Base-by-base conservation (phyloP, 2,113 vertebrate species). In the Poicephalus gulielmi region DNA sequence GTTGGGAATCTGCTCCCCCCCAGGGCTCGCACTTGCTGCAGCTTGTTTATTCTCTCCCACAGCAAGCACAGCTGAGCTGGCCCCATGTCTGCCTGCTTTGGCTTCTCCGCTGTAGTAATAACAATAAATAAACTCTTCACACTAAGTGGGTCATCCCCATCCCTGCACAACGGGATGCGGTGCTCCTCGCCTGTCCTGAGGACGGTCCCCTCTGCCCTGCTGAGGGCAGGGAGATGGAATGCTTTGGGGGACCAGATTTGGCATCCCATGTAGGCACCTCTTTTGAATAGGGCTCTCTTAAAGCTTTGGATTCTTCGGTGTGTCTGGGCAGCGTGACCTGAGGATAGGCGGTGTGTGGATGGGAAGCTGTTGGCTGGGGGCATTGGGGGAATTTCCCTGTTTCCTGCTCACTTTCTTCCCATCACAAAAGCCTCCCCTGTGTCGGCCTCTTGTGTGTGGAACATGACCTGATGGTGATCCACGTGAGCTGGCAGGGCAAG, bases 41-140 rank as follows among this genome's bases (percentile, higher is more conserved):
- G 55, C 77, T 90, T 97, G 89, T 97, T 97, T 97, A 93, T 97
- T 92, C 94, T 97, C 95, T 96, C 93, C 96, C 64, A 86, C 62
- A n/a, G 93, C 96, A 94, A 81, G 70, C 66, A 17, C 75, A 77
- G 94, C 80, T 96, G 89, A 96, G 62, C 85, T 69, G 89, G 70
- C 85, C 83, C 82, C 68, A 5, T 5, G 44, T 79, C 85, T 96
- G 89, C 70, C 89, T 95, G 59, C 71, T 85, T 92, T 95, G 95
- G 94, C 92, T 96, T 89, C 71, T 86, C 47, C 44, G 43, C 83
- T 84, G 91, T 57, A 83, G 49, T 33, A 83, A 49, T 46, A 84
- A 66, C 62, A 84, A 57, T 62, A 84, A 62, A 62, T 71, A 90
- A 93, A 50, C 80, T 94, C 63, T 92, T 81, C 35, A 46, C 1